phyloP scores from a whole-genome alignment of 2,797 vertebrate genomes.

The Pampus argenteus region DNA sequence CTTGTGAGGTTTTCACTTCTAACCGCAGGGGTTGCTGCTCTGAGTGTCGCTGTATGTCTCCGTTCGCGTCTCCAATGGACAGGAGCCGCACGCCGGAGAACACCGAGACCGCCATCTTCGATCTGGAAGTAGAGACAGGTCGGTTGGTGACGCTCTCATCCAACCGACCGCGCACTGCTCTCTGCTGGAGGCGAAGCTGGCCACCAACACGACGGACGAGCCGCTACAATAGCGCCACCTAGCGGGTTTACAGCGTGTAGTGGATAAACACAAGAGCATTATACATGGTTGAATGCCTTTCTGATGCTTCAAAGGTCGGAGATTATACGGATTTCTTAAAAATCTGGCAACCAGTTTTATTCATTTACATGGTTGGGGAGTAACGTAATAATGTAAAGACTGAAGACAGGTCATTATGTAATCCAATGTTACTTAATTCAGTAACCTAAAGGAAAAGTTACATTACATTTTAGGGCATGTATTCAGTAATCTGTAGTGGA shows the following conservation, averaged over 20 bases:
- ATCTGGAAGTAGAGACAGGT: slow-evolving; percentile 83
- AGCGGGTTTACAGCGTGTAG: neutral
- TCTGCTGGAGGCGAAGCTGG: slow-evolving; percentile 61
- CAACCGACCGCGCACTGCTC: slow-evolving; percentile 74
- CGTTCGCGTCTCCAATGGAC: slow-evolving; percentile 96
- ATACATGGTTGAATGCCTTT: neutral
- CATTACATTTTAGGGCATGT: no score
- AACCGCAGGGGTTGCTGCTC: slow-evolving; percentile 94
- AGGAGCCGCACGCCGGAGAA: slow-evolving; percentile 96
- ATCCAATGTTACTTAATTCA: no score
- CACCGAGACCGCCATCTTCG: slow-evolving; percentile 96
- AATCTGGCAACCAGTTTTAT: no score
- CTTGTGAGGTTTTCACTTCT: slow-evolving; percentile 91
- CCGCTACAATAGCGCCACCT: slow-evolving; percentile 60
- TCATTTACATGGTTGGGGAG: no score
- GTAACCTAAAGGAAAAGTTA: no score
- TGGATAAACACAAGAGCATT: slow-evolving; percentile 31
- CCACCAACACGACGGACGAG: slow-evolving; percentile 20
- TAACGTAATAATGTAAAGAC: no score
- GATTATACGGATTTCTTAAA: no score
- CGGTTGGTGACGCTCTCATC: slow-evolving; percentile 75
- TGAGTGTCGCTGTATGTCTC: slow-evolving; percentile 96
- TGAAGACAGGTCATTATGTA: no score
- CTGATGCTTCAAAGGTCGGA: neutral
- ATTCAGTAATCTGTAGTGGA: no score